Percentiles rank a stretch among this genome's conserved stretches.
phyloP scores from a whole-genome alignment of 2,113 vertebrate species.

The Geothlypis trichas region DNA sequence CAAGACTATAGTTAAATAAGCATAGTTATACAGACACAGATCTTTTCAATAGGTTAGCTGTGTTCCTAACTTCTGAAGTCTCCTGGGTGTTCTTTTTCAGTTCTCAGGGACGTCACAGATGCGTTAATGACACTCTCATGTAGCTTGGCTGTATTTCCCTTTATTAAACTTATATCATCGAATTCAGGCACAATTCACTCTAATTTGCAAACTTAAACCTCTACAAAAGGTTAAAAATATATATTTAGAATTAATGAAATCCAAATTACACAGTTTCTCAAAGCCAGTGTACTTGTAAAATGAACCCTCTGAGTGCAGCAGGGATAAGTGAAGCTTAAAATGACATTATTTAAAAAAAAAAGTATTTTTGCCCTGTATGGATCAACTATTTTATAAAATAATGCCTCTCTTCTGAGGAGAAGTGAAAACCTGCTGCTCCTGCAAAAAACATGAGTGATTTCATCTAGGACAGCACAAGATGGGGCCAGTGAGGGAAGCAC shows the following conservation, averaged over 20 bases:
- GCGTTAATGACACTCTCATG: slow-evolving; percentile 25
- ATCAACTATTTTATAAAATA: background rate
- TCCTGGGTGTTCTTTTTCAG: slow-evolving; percentile 15
- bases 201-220: background rate
- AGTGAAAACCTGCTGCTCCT: background rate
- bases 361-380: background rate
- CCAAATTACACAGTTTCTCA: slow-evolving; percentile 13
- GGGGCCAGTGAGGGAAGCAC: background rate
- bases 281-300: slow-evolving; percentile 16
- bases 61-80: slow-evolving; percentile 22
- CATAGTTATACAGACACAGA: background rate
- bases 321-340: slow-evolving; percentile 26
- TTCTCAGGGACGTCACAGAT: background rate
- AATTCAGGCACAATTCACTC: background rate
- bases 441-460: background rate
- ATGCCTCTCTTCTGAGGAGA: background rate
- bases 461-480: background rate
- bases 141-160: slow-evolving; percentile 30
- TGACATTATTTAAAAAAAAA: slow-evolving; percentile 33
- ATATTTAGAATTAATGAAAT: slow-evolving; percentile 11
- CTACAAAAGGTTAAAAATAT: slow-evolving; percentile 1
- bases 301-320: background rate
- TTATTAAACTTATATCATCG: slow-evolving; percentile 11
- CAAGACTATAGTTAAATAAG: background rate
- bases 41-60: slow-evolving; percentile 1